Evolutionary conservation across 1,140 invertebrate species (phyloP).

Genomic region (Ptiloglossa arizonensis): DNA sequence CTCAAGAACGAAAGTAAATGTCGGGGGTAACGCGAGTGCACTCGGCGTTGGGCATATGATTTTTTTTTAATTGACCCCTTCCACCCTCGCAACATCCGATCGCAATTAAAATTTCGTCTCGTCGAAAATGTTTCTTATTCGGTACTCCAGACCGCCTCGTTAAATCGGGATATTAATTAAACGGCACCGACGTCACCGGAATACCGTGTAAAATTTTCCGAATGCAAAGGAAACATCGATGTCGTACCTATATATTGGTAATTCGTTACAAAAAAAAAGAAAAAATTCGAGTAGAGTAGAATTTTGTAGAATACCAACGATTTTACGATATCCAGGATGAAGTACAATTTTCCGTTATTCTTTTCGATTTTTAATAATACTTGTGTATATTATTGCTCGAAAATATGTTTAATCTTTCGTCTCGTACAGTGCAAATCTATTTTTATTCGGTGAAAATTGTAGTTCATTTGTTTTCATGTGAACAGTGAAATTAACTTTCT

Average conservation of each 20-base stretch:
- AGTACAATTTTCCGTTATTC: no score
- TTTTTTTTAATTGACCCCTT: constrained; percentile 59
- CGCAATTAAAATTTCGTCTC: constrained; percentile 61
- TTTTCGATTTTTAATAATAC: no score
- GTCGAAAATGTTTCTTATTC: constrained; percentile 37
- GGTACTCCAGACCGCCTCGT: constrained; percentile 15
- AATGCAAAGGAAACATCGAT: neutral
- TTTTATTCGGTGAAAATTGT: no score
- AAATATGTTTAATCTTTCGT: no score
- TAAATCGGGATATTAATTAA: constrained; percentile 44
- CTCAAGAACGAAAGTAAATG: constrained; percentile 35
- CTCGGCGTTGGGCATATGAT: constrained; percentile 23
- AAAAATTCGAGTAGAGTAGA: no score
- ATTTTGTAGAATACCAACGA: no score
- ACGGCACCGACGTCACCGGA: neutral
- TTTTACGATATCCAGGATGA: no score
- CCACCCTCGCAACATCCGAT: constrained; percentile 12
- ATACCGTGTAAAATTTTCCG: neutral
- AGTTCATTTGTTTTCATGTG: no score
- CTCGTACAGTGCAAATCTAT: no score
- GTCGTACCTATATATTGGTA: neutral
- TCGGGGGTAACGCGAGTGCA: constrained; percentile 42
- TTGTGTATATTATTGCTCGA: no score
- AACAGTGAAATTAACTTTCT: no score
- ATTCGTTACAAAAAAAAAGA: neutral